A percentile compares a stretch with the other conserved stretches of the same genome.
Conservation (phyloP, 2,888 invertebrate genomes). For the Seladonia tumulorum region DNA sequence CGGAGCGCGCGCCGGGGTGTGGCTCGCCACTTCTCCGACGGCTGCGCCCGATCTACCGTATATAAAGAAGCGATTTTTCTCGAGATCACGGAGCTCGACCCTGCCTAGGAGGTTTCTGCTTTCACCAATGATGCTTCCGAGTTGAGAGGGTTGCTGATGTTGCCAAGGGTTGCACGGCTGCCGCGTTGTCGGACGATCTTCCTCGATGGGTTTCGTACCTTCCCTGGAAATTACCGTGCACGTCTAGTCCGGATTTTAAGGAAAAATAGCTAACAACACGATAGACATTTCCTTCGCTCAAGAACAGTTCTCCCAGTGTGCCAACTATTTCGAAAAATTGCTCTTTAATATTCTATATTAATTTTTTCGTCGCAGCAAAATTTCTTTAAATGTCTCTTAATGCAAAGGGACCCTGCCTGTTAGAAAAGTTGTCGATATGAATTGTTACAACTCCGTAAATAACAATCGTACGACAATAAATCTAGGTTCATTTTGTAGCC, state of each 20-base stretch:
- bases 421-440: too few relatives aligned
- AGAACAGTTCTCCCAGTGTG: not conserved
- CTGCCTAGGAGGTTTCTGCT: not conserved
- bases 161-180: not conserved
- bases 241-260: not conserved
- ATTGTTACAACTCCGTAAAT: too few relatives aligned
- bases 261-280: not conserved
- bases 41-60: conserved; percentile 17
- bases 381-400: too few relatives aligned
- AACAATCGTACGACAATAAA: too few relatives aligned
- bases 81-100: not conserved
- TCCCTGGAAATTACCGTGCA: not conserved
- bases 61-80: conserved; percentile 18
- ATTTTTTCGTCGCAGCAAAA: too few relatives aligned
- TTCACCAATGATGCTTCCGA: not conserved
- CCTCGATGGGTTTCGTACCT: not conserved
- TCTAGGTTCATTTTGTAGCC: too few relatives aligned
- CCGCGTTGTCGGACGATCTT: not conserved
- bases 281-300: not conserved
- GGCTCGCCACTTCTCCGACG: conserved; percentile 30
- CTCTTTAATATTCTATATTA: too few relatives aligned
- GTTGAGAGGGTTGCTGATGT: not conserved
- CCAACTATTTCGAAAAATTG: not conserved
- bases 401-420: too few relatives aligned
- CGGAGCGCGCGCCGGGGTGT: conserved; percentile 40